Evolutionary conservation across 1,140 invertebrate species (phyloP).

Genomic region (Harpegnathos saltator): DNA sequence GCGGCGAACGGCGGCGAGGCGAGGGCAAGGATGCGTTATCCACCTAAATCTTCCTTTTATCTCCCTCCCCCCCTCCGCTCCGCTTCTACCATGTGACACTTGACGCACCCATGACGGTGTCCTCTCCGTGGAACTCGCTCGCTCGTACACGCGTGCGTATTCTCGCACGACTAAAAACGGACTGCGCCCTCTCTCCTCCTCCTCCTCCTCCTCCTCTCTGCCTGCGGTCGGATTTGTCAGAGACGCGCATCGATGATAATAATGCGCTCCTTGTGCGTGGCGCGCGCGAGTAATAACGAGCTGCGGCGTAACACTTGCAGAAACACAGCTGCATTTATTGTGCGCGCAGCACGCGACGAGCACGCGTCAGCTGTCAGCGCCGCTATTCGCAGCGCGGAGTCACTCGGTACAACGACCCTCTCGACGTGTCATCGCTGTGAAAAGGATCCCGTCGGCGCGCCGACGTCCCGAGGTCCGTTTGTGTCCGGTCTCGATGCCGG

Average conservation of each 20-base stretch:
- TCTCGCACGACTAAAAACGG: background rate
- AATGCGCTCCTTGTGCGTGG: background rate
- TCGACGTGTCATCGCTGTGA: conserved; percentile 56
- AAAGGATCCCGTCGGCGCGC: conserved; percentile 47
- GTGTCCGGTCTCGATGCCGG: conserved; percentile 34
- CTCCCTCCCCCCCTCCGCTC: conserved; percentile 3
- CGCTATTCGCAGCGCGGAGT: conserved; percentile 56
- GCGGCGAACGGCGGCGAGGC: background rate
- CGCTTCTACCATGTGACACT: background rate
- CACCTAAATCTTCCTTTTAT: conserved; percentile 35
- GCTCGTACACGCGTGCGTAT: background rate
- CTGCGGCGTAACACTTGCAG: conserved; percentile 18
- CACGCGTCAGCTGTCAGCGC: conserved; percentile 63
- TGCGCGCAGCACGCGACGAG: conserved; percentile 49
- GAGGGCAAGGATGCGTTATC: conserved; percentile 9
- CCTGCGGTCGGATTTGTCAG: conserved; percentile 24
- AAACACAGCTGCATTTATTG: conserved; percentile 56
- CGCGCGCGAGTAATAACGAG: conserved; percentile 24
- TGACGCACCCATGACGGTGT: background rate
- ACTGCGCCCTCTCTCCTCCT: background rate
- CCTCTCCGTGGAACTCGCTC: too few species aligned
- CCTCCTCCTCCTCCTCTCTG: too few species aligned
- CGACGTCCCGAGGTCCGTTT: conserved; percentile 37
- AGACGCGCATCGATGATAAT: conserved; percentile 46
- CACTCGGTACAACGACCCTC: conserved; percentile 58